Conservation (phyloP, 2,797 vertebrate genomes). For the Lacerta bilineata region DNA sequence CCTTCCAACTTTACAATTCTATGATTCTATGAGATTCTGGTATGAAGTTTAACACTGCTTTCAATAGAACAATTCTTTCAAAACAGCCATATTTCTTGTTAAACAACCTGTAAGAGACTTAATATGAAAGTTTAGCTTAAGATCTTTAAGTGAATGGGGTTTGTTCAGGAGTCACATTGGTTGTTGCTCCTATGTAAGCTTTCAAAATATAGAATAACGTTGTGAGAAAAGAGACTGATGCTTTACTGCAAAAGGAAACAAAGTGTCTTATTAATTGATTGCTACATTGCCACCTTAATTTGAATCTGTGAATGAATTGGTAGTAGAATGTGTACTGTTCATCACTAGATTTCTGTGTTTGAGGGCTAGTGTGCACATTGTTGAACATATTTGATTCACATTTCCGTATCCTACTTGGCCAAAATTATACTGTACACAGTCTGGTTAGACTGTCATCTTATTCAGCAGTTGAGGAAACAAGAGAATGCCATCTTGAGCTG, state of each 20-base stretch:
- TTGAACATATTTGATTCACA: background rate
- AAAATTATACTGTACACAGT: background rate
- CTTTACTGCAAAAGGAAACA: background rate
- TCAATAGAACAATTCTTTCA: background rate
- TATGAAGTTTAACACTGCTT: conserved; percentile 7
- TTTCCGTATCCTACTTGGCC: background rate
- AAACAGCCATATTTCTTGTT: background rate
- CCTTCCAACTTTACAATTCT: no score
- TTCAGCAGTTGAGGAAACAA: background rate
- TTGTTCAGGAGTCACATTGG: conserved; percentile 40
- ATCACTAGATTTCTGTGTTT: background rate
- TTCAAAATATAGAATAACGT: conserved; percentile 3
- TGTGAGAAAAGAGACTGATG: conserved; percentile 21
- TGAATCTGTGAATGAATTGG: background rate
- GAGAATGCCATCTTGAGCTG: background rate
- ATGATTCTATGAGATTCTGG: background rate
- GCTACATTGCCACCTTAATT: background rate
- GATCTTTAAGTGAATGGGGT: conserved; percentile 39
- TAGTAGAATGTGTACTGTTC: background rate
- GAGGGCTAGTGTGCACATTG: background rate
- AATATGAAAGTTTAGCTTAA: conserved; percentile 46
- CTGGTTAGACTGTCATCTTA: background rate
- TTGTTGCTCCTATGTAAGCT: conserved; percentile 48
- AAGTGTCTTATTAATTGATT: background rate
- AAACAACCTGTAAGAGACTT: background rate